phyloP scores from a whole-genome alignment of 2,888 invertebrate species.

The Salticus scenicus region DNA sequence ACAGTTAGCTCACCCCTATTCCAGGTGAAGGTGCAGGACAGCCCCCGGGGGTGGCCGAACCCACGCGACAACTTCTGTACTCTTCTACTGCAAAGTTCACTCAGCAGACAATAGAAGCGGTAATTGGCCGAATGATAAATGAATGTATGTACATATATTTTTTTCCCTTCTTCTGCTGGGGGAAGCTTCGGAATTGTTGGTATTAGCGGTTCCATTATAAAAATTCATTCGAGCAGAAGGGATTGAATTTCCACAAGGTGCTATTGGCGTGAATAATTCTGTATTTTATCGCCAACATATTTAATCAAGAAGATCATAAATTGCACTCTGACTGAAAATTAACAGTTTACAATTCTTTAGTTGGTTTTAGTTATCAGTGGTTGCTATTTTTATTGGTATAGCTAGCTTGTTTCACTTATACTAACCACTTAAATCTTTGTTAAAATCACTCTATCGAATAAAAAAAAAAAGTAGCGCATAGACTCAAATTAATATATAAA shows the following conservation, averaged over 20 bases:
- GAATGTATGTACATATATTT: constrained; percentile 16
- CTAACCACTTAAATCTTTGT: too few relatives aligned
- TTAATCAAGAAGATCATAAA: too few relatives aligned
- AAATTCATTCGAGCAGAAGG: neutral
- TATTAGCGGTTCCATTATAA: constrained; percentile 2
- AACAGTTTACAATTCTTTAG: too few relatives aligned
- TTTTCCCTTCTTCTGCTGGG: neutral
- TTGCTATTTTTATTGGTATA: too few relatives aligned
- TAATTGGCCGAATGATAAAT: constrained; percentile 49
- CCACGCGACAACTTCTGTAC: constrained; percentile 50
- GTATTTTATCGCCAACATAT: neutral
- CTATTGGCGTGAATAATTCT: neutral
- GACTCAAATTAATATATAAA: too few relatives aligned
- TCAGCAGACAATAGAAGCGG: constrained; percentile 35
- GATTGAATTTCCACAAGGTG: neutral
- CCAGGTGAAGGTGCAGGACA: constrained; percentile 40
- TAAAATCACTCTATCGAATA: too few relatives aligned
- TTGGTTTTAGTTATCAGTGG: too few relatives aligned
- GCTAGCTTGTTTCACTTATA: too few relatives aligned
- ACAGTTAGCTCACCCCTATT: constrained; percentile 35
- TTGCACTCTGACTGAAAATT: too few relatives aligned
- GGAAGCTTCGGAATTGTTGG: neutral
- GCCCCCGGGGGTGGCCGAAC: constrained; percentile 32
- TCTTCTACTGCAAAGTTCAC: constrained; percentile 4
- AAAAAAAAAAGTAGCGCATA: too few relatives aligned